These are phyloP conservation scores for Phalera bucephala DNA, from an alignment of 2,888 invertebrate species.

Conservation along the genomic window DNA sequence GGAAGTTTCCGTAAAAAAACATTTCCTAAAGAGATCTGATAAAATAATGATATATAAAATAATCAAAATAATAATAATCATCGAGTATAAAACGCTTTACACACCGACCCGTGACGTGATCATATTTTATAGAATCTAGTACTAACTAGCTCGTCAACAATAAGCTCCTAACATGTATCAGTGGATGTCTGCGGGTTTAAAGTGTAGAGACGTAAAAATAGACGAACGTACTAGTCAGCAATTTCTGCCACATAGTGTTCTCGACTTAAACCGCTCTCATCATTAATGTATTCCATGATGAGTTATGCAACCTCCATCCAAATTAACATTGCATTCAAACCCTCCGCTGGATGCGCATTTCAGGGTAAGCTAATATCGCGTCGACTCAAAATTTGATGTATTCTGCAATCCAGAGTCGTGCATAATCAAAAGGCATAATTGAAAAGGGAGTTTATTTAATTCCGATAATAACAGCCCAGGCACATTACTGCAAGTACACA, in stretches of 20 bases:
- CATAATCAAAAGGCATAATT: constrained; percentile 59
- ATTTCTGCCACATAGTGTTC: constrained; percentile 57
- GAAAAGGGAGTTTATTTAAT: constrained; percentile 69
- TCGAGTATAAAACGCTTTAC: no score
- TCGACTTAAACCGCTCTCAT: constrained; percentile 44
- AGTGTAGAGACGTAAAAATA: no score
- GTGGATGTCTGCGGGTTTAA: no score
- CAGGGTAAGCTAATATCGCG: constrained; percentile 22
- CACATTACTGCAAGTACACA: constrained; percentile 56
- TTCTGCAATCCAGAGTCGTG: constrained; percentile 40
- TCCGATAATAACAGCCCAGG: constrained; percentile 58
- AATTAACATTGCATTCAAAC: constrained; percentile 53
- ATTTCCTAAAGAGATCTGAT: no score
- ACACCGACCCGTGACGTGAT: no score
- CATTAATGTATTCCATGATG: constrained; percentile 66
- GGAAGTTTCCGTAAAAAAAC: no score
- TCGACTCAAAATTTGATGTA: constrained; percentile 38
- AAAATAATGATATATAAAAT: no score
- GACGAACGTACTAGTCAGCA: constrained; percentile 23
- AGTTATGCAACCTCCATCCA: constrained; percentile 52
- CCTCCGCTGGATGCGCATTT: constrained; percentile 37
- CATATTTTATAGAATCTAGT: no score
- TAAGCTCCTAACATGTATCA: no score
- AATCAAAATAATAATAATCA: no score
- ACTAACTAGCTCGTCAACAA: no score